Base-by-base conservation (phyloP, 2,888 invertebrate species). In the Colostygia pectinataria region DNA sequence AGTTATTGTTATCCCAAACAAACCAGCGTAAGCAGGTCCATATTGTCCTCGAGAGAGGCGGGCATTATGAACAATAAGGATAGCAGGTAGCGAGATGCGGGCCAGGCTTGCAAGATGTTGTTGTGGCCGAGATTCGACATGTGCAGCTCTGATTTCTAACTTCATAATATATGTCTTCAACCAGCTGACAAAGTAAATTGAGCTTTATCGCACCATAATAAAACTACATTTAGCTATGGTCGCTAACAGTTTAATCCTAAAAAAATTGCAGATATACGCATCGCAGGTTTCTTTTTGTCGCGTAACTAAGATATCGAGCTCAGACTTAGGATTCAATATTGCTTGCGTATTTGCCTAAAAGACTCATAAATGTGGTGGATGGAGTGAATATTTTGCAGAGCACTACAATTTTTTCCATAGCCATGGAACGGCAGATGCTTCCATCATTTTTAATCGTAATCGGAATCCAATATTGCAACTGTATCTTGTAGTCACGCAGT, bases 21-120 rank as follows among this genome's bases (percentile, higher is more conserved):
- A 83, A 79, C 77, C 74, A 71, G 76, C 68, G 74, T 75, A 73
- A 75, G 77, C 77, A 80, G 78, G 80, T 80, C 71, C 63, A 66
- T 61, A 74, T 83, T 83, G 78, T 83, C 61, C 60, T 59, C 53
- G 47, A 54, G 59, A 59, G 52, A 49, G 65, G 55, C 61, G 60
- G 71, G 71, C n/a, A 69, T 63, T 55, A 62, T 62, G 67, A 79
- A 86, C 83, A 86, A 85, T 82, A 70, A 63, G 34, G 58, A 59
- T 9, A 27, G 78, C 88, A 88, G 88, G 87, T 88, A 88, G 20
- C 20, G 20, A 5, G 76, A 81, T 82, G 82, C 81, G 83, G 87
- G 84, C 63, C 37, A 27, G 29, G 48, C 53, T 52, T 62, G 67
- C 75, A 72, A 77, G 71, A 77, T 74, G 61, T 62, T 61, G 49